Evolutionary conservation across 2,113 vertebrate genomes (phyloP), one percentile per base, ranked within the genome.

Genomic region (Pseudopipra pipra): DNA sequence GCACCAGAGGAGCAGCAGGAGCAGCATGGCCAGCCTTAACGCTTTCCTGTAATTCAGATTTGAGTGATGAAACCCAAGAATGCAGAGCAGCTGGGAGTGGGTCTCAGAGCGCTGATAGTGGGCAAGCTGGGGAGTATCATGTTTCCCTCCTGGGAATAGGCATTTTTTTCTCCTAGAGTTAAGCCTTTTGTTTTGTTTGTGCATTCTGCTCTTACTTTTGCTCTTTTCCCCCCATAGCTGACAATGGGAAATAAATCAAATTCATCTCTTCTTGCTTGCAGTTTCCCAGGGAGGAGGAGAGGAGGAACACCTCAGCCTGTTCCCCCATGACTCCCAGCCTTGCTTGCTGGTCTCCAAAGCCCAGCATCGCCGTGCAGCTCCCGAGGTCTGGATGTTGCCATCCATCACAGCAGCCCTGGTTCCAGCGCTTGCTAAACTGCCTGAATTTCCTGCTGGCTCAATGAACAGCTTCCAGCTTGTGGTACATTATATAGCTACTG

Each of bases 61-160:
- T 92, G 94, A 97, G 96, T 96, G 96, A 89, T 90, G 80, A 97
- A 96, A 92, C 96, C 18, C 15, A 96, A 98, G 95, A 96, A 67
- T 94, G 84, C 4, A 5, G 94, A 96, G 9, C 97, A 98, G 98
- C 98, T 98, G 97, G 93, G 95, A 97, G 95, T 19, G 37, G 92
- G 96, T 96, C 94, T 91, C 93, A 43, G 86, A 96, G 74, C 93
- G 91, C 93, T 91, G 96, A 96, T 95, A 95, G 87, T 46, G 95
- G 96, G 95, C 96, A 97, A 89, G 95, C 95, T 96, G 96, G 95
- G 86, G 88, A 94, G 70, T 90, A 93, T 95, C 84, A 55, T 44
- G 5, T 95, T 95, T 96, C 92, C 43, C 86, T 24, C 87, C 31
- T 54, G 89, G 58, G 91, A 84, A 85, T 20, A 73, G n/a, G 31